Evolutionary conservation across 2,888 invertebrate species (phyloP).

Genomic region (Cabera pusaria): DNA sequence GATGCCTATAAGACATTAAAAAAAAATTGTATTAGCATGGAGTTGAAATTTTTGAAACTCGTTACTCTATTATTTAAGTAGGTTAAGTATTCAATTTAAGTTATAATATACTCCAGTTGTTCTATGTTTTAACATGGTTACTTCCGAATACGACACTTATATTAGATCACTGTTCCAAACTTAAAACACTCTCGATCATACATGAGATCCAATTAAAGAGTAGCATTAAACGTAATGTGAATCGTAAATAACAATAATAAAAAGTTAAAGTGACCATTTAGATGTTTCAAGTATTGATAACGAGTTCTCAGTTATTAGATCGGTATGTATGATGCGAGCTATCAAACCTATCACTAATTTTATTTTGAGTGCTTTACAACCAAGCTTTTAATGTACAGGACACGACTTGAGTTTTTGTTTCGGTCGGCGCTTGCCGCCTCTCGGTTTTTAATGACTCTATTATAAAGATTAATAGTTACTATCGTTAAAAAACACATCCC

Average conservation of each 20-base stretch:
- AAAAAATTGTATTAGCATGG: background rate
- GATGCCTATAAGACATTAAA: too few species aligned
- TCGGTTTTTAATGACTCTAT: slow-evolving; percentile 79
- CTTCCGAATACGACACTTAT: too few species aligned
- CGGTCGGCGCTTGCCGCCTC: slow-evolving; percentile 62
- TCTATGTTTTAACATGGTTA: too few species aligned
- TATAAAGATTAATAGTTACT: slow-evolving; percentile 77
- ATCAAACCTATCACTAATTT: slow-evolving; percentile 54
- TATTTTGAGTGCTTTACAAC: slow-evolving; percentile 58
- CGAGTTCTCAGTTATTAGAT: slow-evolving; percentile 41
- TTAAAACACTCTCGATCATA: slow-evolving; percentile 36
- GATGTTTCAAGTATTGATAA: slow-evolving; percentile 55
- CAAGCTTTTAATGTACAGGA: slow-evolving; percentile 36
- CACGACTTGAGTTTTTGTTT: slow-evolving; percentile 32
- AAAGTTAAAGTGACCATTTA: slow-evolving; percentile 56
- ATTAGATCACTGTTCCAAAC: too few species aligned
- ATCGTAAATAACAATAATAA: slow-evolving; percentile 56
- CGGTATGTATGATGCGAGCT: slow-evolving; percentile 41
- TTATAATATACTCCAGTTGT: too few species aligned
- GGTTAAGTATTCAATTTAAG: too few species aligned
- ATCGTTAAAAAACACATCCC: slow-evolving; percentile 64
- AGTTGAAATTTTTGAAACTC: too few species aligned
- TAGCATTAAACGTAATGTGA: slow-evolving; percentile 46
- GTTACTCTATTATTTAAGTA: too few species aligned
- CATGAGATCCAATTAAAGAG: slow-evolving; percentile 50